Conservation (phyloP, 2,113 vertebrate genomes). For the Notechis scutatus region DNA sequence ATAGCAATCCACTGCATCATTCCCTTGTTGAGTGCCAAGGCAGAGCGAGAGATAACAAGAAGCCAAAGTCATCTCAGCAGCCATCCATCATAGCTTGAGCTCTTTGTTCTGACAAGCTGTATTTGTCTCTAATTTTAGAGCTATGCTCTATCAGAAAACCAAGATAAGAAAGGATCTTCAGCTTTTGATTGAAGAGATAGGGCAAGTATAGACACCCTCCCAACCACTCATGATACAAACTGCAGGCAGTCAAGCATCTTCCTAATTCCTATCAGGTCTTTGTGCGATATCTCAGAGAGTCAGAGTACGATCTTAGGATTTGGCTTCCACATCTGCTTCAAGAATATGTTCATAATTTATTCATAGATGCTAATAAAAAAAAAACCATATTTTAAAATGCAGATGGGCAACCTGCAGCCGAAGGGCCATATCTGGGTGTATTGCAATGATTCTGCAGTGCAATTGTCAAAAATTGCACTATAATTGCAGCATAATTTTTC, state of each 20-base stretch:
- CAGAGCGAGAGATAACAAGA: constrained; percentile 73
- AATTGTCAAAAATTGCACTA: background rate
- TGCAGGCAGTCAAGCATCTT: constrained; percentile 40
- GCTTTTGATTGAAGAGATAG: constrained; percentile 68
- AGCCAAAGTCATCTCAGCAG: constrained; percentile 61
- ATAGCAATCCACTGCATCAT: constrained; percentile 28
- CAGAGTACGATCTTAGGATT: accelerated
- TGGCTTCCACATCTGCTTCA: background rate
- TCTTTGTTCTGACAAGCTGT: constrained; percentile 72
- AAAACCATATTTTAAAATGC: constrained; percentile 6
- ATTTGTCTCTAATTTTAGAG: constrained; percentile 68
- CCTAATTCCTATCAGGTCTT: constrained; percentile 49
- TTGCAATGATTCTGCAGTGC: background rate
- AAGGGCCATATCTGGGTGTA: background rate
- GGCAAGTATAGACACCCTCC: constrained; percentile 62
- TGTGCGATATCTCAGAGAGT: constrained; percentile 32
- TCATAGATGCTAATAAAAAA: constrained; percentile 19
- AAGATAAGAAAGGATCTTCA: constrained; percentile 53
- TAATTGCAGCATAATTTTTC: background rate
- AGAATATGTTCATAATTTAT: background rate
- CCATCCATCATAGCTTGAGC: constrained; percentile 66
- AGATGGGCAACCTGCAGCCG: background rate
- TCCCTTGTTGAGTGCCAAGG: constrained; percentile 52
- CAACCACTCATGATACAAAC: constrained; percentile 58
- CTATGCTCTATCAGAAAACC: constrained; percentile 57